Percentiles rank a stretch among this genome's conserved stretches.
Evolutionary conservation across 2,797 vertebrate genomes (phyloP).

Genomic region (Prionace glauca): DNA sequence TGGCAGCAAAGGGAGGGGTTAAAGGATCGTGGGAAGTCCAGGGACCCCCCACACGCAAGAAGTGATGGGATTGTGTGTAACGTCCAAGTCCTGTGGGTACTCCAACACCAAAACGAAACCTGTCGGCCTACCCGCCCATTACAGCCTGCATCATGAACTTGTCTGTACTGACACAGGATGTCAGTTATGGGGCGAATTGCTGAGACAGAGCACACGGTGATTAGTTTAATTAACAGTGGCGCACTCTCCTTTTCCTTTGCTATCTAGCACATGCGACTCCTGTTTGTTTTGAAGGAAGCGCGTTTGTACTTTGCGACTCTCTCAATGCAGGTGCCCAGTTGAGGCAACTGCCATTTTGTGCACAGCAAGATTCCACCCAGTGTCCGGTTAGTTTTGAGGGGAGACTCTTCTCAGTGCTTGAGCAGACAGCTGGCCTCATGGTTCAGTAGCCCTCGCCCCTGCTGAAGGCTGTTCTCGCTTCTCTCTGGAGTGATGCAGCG

Average conservation of each 20-base stretch:
- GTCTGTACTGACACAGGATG: background rate
- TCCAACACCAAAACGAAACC: background rate
- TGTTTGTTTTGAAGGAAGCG: background rate
- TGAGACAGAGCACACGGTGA: background rate
- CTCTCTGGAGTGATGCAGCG: background rate
- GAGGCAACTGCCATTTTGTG: background rate
- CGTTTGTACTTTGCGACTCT: background rate
- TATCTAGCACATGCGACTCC: background rate
- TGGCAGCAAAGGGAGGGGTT: background rate
- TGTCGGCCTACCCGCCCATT: background rate
- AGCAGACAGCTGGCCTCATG: background rate
- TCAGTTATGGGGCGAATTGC: background rate
- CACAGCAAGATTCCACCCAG: background rate
- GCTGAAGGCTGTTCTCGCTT: background rate
- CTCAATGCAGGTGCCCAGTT: background rate
- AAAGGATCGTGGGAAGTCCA: no score
- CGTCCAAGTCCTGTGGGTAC: background rate
- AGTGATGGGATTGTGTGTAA: background rate
- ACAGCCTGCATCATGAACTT: slow-evolving; percentile 5
- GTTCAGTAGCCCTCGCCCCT: background rate
- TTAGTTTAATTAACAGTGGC: background rate
- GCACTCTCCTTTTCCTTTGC: background rate
- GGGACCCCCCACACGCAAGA: background rate
- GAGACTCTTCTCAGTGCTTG: background rate
- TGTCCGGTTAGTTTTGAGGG: background rate